These are phyloP conservation scores for Prochilodus magdalenae DNA, from an alignment of 2,113 vertebrate genomes.

Conservation along the genomic window DNA sequence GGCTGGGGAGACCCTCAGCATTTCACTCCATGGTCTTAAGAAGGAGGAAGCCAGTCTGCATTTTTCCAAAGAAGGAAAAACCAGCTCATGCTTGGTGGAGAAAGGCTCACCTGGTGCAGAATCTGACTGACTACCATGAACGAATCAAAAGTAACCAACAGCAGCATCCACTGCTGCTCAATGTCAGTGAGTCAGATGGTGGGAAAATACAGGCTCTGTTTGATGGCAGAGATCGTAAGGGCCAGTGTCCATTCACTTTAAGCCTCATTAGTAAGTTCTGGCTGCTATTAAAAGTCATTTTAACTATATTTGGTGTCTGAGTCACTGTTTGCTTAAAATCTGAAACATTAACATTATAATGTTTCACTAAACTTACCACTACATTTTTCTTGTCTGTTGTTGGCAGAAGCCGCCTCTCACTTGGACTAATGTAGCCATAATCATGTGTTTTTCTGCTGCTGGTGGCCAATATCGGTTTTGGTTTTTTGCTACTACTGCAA, in stretches of 20 bases:
- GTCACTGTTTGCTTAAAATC: no score
- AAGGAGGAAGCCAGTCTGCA: slow-evolving; percentile 8
- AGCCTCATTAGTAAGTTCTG: slow-evolving; percentile 60
- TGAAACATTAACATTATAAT: no score
- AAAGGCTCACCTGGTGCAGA: slow-evolving; percentile 52
- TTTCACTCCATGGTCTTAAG: slow-evolving; percentile 61
- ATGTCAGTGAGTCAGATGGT: slow-evolving; percentile 61
- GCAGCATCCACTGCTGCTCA: slow-evolving; percentile 56
- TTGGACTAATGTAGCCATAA: neutral
- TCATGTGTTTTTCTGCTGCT: slow-evolving; percentile 67
- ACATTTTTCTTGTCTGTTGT: neutral
- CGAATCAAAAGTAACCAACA: slow-evolving; percentile 48
- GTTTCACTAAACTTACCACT: no score
- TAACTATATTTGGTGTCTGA: no score
- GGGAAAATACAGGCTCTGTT: slow-evolving; percentile 63
- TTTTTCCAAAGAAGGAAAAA: slow-evolving; percentile 48
- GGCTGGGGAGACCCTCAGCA: slow-evolving; percentile 60
- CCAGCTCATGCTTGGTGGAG: slow-evolving; percentile 64
- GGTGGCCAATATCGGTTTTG: slow-evolving; percentile 66
- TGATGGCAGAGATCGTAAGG: slow-evolving; percentile 39
- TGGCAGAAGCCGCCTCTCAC: slow-evolving; percentile 59
- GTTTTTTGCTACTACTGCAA: slow-evolving; percentile 72
- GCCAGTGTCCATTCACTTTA: slow-evolving; percentile 65
- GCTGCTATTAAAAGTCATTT: no score
- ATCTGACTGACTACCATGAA: slow-evolving; percentile 46